Conservation (phyloP, 2,113 vertebrate genomes). For the Galbula dea region DNA sequence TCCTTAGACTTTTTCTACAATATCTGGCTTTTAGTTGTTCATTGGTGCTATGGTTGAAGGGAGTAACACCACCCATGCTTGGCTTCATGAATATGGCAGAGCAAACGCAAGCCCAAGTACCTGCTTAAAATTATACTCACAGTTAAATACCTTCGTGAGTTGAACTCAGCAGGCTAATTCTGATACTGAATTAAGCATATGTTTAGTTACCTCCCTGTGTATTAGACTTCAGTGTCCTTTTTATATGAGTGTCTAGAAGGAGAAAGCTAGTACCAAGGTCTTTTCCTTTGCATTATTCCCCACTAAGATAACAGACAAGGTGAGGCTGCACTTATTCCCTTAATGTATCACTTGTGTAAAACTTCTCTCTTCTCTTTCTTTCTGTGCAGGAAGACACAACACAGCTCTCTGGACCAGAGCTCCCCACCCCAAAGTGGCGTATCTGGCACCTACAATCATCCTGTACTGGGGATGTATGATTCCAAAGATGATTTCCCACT, state of each 20-base stretch:
- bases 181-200: background rate
- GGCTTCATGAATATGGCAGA: background rate
- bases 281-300: background rate
- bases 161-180: background rate
- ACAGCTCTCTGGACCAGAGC: constrained; percentile 97
- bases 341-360: background rate
- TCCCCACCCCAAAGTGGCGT: constrained; percentile 91
- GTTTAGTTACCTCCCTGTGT: background rate
- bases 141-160: background rate
- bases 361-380: background rate
- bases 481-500: constrained; percentile 97
- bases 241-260: background rate
- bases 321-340: fast-evolving
- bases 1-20: background rate
- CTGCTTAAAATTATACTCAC: background rate
- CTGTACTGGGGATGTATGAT: constrained; percentile 92
- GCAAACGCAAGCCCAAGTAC: background rate
- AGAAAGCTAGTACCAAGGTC: background rate
- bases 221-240: background rate
- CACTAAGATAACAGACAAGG: too few relatives aligned
- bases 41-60: fast-evolving
- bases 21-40: background rate
- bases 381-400: constrained; percentile 90
- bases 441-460: constrained; percentile 88
- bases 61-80: background rate